A percentile compares a stretch with the other conserved stretches of the same genome.
Conservation (phyloP, 2,797 vertebrate species). For the Mycteria americana region DNA sequence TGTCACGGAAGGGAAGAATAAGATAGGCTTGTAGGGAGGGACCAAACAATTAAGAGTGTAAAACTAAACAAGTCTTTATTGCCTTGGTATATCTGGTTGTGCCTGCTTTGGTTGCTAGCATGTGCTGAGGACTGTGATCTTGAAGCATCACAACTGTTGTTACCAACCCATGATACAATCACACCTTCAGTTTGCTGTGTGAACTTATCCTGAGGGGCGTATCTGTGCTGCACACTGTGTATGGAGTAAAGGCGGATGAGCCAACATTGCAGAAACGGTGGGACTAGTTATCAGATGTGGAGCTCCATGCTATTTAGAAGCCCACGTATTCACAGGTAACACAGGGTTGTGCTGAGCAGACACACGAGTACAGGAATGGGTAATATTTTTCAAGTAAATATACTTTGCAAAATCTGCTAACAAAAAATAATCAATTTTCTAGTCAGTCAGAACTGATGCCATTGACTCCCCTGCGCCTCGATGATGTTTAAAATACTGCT, state of each 20-base stretch:
- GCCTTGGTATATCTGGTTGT: not conserved
- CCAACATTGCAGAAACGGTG: not conserved
- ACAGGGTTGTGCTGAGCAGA: not conserved
- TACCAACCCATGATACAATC: not conserved
- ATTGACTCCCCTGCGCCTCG: not conserved
- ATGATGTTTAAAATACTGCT: conserved; percentile 9
- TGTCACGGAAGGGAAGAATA: not conserved
- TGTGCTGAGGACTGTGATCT: not conserved
- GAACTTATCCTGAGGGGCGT: not conserved
- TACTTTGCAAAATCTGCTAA: not conserved
- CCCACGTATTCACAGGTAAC: not conserved
- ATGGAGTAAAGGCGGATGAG: not conserved
- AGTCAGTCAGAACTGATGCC: not conserved
- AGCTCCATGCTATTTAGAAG: not conserved
- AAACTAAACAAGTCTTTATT: not conserved
- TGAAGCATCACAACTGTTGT: not conserved
- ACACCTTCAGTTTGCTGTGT: not conserved
- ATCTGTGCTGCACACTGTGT: not conserved
- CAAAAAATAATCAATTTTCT: not conserved
- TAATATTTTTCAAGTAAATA: not conserved
- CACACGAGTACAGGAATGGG: not conserved
- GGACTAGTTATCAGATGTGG: not conserved
- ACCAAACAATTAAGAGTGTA: not conserved
- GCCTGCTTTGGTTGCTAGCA: not conserved
- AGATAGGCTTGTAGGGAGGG: not conserved